A percentile compares a stretch with the other conserved stretches of the same genome.
Evolutionary conservation across 2,888 invertebrate species (phyloP).

Genomic region (Spodoptera exigua): DNA sequence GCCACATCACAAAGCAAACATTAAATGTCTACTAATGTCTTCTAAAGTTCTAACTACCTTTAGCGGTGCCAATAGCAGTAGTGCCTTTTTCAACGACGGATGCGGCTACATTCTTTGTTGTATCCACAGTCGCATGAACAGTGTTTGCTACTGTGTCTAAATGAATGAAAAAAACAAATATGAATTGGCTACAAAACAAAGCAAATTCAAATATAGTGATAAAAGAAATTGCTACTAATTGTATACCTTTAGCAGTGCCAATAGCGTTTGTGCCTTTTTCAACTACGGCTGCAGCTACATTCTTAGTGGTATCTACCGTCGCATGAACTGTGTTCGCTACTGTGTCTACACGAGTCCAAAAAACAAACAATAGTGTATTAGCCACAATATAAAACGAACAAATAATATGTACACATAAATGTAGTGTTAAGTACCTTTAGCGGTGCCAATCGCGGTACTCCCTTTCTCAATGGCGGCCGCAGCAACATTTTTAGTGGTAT

Average conservation of each 20-base stretch:
- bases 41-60: slow-evolving; percentile 15
- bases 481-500: slow-evolving; percentile 62
- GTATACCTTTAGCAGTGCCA: slow-evolving; percentile 66
- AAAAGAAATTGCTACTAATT: too few species aligned
- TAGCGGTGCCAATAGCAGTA: slow-evolving; percentile 19
- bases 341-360: slow-evolving; percentile 48
- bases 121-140: slow-evolving; percentile 60
- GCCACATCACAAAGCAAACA: slow-evolving; percentile 1
- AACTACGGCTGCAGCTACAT: slow-evolving; percentile 62
- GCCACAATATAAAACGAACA: slow-evolving; percentile 2
- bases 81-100: slow-evolving; percentile 51
- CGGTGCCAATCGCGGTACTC: slow-evolving; percentile 49
- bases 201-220: too few species aligned
- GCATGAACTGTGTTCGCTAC: too few species aligned
- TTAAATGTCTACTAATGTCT: too few species aligned
- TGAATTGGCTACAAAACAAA: too few species aligned
- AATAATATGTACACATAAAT: neutral
- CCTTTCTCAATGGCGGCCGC: slow-evolving; percentile 60
- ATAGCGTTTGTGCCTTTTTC: slow-evolving; percentile 64
- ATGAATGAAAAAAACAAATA: too few species aligned
- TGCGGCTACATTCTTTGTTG: slow-evolving; percentile 61
- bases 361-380: neutral
- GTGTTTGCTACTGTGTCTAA: slow-evolving; percentile 47
- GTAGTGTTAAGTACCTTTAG: slow-evolving; percentile 52
- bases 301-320: slow-evolving; percentile 71